Evolutionary conservation across 1,140 invertebrate genomes (phyloP).

Genomic region (Drosophila parvula): DNA sequence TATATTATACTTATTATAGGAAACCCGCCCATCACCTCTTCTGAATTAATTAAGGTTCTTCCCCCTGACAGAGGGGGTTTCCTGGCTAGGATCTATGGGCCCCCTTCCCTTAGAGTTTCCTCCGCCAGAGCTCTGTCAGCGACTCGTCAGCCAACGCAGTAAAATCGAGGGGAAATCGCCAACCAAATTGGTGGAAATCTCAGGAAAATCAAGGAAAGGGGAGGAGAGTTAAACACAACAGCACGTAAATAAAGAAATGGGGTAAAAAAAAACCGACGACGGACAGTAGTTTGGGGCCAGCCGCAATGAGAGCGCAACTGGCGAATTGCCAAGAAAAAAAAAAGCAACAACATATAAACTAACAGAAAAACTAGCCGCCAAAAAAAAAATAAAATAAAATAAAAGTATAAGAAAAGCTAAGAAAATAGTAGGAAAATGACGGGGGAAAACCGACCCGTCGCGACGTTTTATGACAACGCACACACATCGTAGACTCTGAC

Average conservation of each 20-base stretch:
- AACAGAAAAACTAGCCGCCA: constrained; percentile 26
- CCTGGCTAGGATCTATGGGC: not conserved
- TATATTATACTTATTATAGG: not conserved
- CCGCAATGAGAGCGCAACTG: constrained; percentile 38
- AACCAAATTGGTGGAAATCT: not conserved
- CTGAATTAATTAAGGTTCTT: constrained; percentile 23
- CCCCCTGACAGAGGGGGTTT: not conserved
- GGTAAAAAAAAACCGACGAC: constrained; percentile 24
- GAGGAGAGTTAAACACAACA: not conserved
- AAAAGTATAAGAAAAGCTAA: constrained; percentile 17
- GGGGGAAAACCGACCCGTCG: constrained; percentile 27
- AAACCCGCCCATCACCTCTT: not conserved
- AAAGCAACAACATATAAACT: not conserved
- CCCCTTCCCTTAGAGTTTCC: constrained; percentile 47
- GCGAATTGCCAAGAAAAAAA: constrained; percentile 47
- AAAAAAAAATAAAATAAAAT: constrained; percentile 4
- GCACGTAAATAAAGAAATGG: constrained; percentile 69
- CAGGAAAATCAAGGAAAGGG: not conserved
- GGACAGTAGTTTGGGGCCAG: constrained; percentile 52
- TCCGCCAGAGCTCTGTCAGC: constrained; percentile 61
- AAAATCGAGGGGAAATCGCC: not conserved
- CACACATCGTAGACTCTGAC: not conserved
- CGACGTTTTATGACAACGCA: constrained; percentile 49
- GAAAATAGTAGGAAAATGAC: constrained; percentile 28
- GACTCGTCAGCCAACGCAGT: constrained; percentile 58